Conservation (phyloP, 2,888 invertebrate species). For the Microctonus brassicae region DNA sequence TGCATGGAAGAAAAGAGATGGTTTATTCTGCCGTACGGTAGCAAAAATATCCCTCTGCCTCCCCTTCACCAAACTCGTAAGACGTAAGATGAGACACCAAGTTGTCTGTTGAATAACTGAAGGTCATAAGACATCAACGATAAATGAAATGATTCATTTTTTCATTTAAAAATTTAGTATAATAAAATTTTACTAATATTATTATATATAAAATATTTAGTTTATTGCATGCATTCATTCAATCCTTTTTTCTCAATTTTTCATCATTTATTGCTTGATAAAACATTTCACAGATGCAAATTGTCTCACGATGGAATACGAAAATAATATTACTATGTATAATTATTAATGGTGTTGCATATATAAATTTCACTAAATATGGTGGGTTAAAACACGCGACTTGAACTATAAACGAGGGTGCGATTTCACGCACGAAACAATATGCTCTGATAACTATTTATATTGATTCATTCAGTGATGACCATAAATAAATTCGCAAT, state of each 20-base stretch:
- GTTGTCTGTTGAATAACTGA: slow-evolving; percentile 41
- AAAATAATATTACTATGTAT: slow-evolving; percentile 17
- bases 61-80: slow-evolving; percentile 43
- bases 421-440: background rate
- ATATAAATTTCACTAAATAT: no score
- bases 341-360: background rate
- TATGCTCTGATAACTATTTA: no score
- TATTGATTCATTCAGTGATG: no score
- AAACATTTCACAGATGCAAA: background rate
- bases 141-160: background rate
- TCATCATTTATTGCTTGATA: slow-evolving; percentile 3
- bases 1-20: no score
- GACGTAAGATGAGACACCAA: slow-evolving; percentile 57
- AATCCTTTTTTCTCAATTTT: slow-evolving; percentile 18
- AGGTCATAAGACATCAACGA: background rate
- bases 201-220: no score
- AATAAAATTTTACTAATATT: no score
- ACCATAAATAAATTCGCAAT: no score
- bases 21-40: slow-evolving; percentile 44
- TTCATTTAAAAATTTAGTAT: no score
- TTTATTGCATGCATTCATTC: slow-evolving; percentile 16
- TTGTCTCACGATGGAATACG: slow-evolving; percentile 34
- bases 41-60: slow-evolving; percentile 50
- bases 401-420: background rate
- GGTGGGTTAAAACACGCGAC: background rate